Percentiles rank a stretch among this genome's conserved stretches.
Conservation (phyloP, 2,113 vertebrate genomes). For the Aythya baeri region DNA sequence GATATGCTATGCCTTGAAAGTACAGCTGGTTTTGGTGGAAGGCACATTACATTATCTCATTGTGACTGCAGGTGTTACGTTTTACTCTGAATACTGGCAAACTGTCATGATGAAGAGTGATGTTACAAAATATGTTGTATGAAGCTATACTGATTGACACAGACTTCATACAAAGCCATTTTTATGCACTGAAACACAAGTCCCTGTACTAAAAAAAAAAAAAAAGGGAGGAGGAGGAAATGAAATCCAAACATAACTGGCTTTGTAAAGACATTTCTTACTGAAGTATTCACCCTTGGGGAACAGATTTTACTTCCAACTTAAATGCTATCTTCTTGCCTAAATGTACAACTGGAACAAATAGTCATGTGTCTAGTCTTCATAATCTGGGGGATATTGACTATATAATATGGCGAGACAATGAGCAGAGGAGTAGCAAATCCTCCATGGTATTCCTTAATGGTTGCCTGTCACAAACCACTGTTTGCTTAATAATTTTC, state of each 20-base stretch:
- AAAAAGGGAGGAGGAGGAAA: background rate
- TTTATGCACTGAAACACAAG: background rate
- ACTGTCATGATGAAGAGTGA: background rate
- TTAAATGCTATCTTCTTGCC: conserved; percentile 24
- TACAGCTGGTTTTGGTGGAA: background rate
- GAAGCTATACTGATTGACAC: background rate
- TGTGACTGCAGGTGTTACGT: background rate
- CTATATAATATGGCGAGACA: conserved; percentile 43
- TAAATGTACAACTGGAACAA: conserved; percentile 36
- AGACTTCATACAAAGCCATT: background rate
- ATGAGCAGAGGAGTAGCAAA: background rate
- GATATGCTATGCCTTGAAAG: background rate
- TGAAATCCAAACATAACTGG: background rate
- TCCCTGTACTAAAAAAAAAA: background rate
- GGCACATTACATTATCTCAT: background rate
- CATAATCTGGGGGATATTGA: conserved; percentile 29
- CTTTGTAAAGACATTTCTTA: background rate
- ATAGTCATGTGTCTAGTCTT: background rate
- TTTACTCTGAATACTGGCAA: conserved; percentile 15
- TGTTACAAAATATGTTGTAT: background rate
- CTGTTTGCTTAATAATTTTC: conserved; percentile 36
- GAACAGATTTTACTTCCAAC: background rate
- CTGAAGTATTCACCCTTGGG: conserved; percentile 1
- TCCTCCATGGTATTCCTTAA: conserved; percentile 48
- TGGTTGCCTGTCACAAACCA: conserved; percentile 38